A percentile compares a stretch with the other conserved stretches of the same genome.
These are phyloP conservation scores for Invenusta paracnida DNA, from an alignment of 2,888 invertebrate genomes.

Conservation along the genomic window DNA sequence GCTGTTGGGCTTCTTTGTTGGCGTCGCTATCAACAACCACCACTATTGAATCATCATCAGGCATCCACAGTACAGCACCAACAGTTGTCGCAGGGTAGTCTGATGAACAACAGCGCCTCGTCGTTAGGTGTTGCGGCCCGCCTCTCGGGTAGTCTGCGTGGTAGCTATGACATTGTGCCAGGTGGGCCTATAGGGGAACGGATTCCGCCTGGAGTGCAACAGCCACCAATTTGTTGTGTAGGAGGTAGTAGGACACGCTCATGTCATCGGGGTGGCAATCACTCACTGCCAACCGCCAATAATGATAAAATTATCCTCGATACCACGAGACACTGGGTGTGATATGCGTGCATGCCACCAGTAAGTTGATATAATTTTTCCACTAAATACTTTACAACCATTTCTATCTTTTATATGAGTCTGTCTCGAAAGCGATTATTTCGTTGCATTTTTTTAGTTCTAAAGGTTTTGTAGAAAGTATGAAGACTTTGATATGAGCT, in stretches of 20 bases:
- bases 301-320: conserved; percentile 2
- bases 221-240: background rate
- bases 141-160: background rate
- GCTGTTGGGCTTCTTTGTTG: background rate
- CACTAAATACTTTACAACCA: too few species aligned
- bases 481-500: too few species aligned
- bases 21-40: background rate
- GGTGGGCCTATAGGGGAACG: background rate
- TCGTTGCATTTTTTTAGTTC: too few species aligned
- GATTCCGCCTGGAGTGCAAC: background rate
- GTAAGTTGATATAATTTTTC: too few species aligned
- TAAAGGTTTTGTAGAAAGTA: too few species aligned
- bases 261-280: background rate
- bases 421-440: too few species aligned
- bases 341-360: background rate
- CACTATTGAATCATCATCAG: background rate
- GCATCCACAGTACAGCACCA: background rate
- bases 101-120: background rate
- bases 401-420: too few species aligned
- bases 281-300: background rate
- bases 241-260: background rate
- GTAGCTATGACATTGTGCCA: background rate
- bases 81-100: background rate
- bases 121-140: background rate
- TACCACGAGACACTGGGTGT: background rate